Conservation (phyloP, 2,113 vertebrate genomes). For the Ibidorhyncha struthersii region DNA sequence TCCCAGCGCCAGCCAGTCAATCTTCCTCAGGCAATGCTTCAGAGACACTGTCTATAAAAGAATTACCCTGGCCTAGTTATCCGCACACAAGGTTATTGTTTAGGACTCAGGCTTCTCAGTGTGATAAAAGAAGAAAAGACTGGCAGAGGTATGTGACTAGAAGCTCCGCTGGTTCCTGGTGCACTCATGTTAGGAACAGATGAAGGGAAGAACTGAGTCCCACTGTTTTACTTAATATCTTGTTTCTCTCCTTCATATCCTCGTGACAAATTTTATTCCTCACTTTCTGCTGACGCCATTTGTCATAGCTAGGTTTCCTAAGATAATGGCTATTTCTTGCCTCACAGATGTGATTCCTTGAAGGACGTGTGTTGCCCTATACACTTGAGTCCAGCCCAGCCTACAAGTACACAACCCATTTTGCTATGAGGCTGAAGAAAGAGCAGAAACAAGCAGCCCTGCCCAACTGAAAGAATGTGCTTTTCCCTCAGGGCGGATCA, state of each 20-base stretch:
- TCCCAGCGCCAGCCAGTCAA: too few species aligned
- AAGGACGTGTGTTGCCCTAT: background rate
- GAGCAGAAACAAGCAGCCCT: background rate
- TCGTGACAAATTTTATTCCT: background rate
- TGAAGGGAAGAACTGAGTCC: background rate
- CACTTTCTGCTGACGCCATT: background rate
- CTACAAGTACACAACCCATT: background rate
- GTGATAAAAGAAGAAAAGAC: background rate
- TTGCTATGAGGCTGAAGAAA: background rate
- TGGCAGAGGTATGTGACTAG: background rate
- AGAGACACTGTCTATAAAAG: too few species aligned
- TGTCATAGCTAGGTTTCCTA: background rate
- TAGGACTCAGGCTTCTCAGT: too few species aligned
- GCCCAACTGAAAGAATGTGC: background rate
- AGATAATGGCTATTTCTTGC: background rate
- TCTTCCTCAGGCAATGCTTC: too few species aligned
- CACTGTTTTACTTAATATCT: background rate
- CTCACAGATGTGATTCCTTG: background rate
- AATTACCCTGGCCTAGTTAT: too few species aligned
- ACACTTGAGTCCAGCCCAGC: background rate
- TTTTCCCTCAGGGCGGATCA: background rate
- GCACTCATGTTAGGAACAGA: background rate
- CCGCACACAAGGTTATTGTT: too few species aligned
- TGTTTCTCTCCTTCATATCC: background rate
- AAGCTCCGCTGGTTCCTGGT: background rate